Percentiles rank a stretch among this genome's conserved stretches.
Conservation (phyloP, 1,140 invertebrate genomes). For the Riptortus pedestris region DNA sequence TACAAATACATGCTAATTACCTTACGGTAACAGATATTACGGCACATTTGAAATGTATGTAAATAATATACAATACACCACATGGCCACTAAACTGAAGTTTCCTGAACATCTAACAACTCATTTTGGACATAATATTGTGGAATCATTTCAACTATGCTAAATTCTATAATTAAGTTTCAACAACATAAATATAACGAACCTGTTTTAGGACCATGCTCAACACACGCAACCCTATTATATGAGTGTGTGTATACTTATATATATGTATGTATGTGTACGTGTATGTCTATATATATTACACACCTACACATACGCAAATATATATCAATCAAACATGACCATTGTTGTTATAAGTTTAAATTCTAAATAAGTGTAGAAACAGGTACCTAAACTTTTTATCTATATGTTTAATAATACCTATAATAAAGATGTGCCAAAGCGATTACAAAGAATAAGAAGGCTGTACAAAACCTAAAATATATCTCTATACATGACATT, state of each 20-base stretch:
- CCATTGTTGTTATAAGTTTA: conserved; percentile 7
- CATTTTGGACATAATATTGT: background rate
- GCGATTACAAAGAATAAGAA: conserved; percentile 17
- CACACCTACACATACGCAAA: background rate
- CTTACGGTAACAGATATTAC: conserved; percentile 17
- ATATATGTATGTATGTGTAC: conserved; percentile 3
- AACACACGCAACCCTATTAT: too few species aligned
- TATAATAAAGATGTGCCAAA: conserved; percentile 10
- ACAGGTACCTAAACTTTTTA: conserved; percentile 18
- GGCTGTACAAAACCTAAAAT: conserved; percentile 27
- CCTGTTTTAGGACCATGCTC: conserved; percentile 10
- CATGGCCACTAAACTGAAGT: conserved; percentile 15
- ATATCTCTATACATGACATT: conserved; percentile 24
- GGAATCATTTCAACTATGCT: conserved; percentile 2
- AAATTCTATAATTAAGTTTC: conserved; percentile 3
- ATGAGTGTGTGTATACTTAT: conserved; percentile 5
- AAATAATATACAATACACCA: conserved; percentile 12
- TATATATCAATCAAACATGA: conserved; percentile 4
- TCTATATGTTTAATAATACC: conserved; percentile 13
- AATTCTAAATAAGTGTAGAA: conserved; percentile 17
- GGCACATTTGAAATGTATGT: conserved; percentile 19
- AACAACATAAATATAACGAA: conserved; percentile 5
- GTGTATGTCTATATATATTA: conserved; percentile 1
- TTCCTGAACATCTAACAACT: background rate
- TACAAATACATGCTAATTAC: conserved; percentile 18